These are phyloP conservation scores for Montipora sp. DNA, from an alignment of 64 coral and sea anemone genomes.

Conservation along the genomic window DNA sequence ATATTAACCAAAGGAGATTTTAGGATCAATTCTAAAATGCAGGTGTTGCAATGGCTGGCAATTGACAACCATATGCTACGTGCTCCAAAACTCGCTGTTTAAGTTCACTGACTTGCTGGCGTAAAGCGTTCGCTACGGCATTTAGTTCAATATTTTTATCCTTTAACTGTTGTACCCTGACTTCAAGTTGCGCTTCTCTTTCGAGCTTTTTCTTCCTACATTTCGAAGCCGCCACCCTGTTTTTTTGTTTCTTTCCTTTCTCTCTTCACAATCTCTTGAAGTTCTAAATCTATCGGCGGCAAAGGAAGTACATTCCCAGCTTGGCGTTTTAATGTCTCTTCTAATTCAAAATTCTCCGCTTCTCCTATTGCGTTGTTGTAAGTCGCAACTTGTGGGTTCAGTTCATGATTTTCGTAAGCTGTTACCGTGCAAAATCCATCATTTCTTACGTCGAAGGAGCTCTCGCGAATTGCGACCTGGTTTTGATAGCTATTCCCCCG, in stretches of 20 bases:
- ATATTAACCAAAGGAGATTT: background rate
- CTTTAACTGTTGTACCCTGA: constrained; percentile 93
- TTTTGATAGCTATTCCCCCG: background rate
- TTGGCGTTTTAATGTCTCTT: constrained; percentile 32
- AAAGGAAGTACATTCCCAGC: constrained; percentile 63
- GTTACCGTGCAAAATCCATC: background rate
- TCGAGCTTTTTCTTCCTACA: constrained; percentile 98
- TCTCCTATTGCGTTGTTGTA: constrained; percentile 26
- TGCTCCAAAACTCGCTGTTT: constrained; percentile 96
- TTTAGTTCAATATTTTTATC: constrained; percentile 99
- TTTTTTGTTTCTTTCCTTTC: constrained; percentile 99
- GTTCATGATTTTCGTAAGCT: constrained; percentile 25
- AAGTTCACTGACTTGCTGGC: constrained; percentile 87
- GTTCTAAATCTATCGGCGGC: constrained; percentile 95
- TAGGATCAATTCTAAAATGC: constrained; percentile 49
- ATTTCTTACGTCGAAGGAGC: background rate
- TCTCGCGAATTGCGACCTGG: constrained; percentile 20
- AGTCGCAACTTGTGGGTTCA: background rate
- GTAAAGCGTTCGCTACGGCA: constrained; percentile 77
- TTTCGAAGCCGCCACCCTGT: constrained; percentile 97
- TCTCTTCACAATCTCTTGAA: constrained; percentile 97
- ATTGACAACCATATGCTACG: constrained; percentile 91
- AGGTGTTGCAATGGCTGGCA: constrained; percentile 69
- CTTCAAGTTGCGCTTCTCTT: constrained; percentile 97
- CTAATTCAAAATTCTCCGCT: constrained; percentile 50